Percentiles rank a stretch among this genome's conserved stretches.
These are phyloP conservation scores for Drosophila lowei DNA, from an alignment of 1,140 invertebrate species.

Conservation along the genomic window DNA sequence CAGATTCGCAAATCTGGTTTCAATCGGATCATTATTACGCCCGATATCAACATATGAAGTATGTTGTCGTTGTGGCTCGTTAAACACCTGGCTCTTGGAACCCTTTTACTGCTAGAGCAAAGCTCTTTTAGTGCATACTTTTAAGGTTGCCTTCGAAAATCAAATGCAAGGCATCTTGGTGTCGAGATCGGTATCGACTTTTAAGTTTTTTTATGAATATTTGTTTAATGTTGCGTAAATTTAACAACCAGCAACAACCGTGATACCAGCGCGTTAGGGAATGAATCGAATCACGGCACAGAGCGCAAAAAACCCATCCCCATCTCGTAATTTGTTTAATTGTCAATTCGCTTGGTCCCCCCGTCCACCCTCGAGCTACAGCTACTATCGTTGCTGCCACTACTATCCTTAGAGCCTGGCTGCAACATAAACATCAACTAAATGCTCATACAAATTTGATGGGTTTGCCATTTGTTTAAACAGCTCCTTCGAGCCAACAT, in stretches of 20 bases:
- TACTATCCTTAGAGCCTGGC: background rate
- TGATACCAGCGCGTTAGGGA: slow-evolving; percentile 43
- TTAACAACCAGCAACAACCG: slow-evolving; percentile 41
- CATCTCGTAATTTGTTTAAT: slow-evolving; percentile 48
- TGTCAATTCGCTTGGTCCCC: slow-evolving; percentile 16
- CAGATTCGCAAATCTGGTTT: too few species aligned
- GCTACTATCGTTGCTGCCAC: background rate
- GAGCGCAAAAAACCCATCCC: background rate
- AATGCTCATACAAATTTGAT: slow-evolving; percentile 80
- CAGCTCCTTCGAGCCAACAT: slow-evolving; percentile 54
- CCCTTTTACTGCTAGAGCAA: too few species aligned
- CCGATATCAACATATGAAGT: too few species aligned
- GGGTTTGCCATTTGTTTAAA: slow-evolving; percentile 74
- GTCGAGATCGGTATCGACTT: background rate
- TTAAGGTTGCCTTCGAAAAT: too few species aligned
- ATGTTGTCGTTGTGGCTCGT: too few species aligned
- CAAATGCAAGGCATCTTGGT: background rate
- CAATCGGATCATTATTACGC: too few species aligned
- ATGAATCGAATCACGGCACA: background rate
- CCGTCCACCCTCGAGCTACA: background rate
- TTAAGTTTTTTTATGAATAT: slow-evolving; percentile 47
- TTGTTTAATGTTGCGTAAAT: slow-evolving; percentile 49
- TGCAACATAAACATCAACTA: slow-evolving; percentile 73
- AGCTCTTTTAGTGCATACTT: too few species aligned
- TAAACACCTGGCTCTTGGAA: too few species aligned